Evolutionary conservation across 2,888 invertebrate species (phyloP).

Genomic region (Microctonus aethiopoides): DNA sequence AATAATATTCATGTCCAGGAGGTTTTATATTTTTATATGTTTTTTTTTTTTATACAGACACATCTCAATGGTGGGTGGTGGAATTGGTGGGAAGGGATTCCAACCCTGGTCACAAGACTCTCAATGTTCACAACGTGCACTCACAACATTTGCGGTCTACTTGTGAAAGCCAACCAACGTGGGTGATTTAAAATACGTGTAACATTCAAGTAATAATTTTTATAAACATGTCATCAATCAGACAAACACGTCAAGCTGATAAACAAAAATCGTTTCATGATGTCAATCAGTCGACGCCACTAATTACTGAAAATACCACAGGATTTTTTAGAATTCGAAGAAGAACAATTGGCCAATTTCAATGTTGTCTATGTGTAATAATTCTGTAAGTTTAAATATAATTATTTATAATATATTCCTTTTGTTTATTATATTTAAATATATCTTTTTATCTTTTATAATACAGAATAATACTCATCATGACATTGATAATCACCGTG

Average conservation of each 20-base stretch:
- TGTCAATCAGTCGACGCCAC: slow-evolving; percentile 62
- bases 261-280: not conserved
- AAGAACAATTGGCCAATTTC: slow-evolving; percentile 71
- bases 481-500: slow-evolving; percentile 70
- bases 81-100: not conserved
- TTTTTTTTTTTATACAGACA: too few relatives aligned
- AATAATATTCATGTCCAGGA: too few relatives aligned
- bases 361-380: slow-evolving; percentile 77
- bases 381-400: slow-evolving; percentile 73
- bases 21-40: too few relatives aligned
- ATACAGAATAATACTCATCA: slow-evolving; percentile 69
- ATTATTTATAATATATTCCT: not conserved
- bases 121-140: too few relatives aligned
- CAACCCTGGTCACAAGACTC: not conserved
- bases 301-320: slow-evolving; percentile 69
- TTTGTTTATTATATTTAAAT: not conserved
- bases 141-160: too few relatives aligned
- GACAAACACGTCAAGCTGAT: not conserved
- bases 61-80: not conserved
- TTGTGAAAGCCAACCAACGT: too few relatives aligned
- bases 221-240: not conserved
- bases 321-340: slow-evolving; percentile 67
- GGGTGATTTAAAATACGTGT: too few relatives aligned
- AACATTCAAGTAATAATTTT: too few relatives aligned
- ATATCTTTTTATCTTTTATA: not conserved